Conservation (phyloP, 2,797 vertebrate species). For the Graptemys geographica region DNA sequence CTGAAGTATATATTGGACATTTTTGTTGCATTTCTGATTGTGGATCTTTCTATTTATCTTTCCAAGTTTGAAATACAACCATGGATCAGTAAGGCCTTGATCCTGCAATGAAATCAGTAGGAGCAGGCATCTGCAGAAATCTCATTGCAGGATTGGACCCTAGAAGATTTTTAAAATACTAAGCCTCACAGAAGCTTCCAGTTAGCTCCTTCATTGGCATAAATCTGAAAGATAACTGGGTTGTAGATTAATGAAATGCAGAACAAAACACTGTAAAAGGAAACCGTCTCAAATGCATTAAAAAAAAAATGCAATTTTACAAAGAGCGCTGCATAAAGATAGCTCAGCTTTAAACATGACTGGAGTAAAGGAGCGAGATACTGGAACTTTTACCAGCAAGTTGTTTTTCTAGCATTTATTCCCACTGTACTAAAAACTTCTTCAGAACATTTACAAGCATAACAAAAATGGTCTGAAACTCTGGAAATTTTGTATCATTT, state of each 20-base stretch:
- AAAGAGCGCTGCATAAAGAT: not conserved
- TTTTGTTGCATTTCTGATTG: accelerated
- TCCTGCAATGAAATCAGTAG: not conserved
- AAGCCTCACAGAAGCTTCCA: not conserved
- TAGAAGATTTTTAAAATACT: not conserved
- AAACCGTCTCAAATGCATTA: not conserved
- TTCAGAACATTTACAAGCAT: not conserved
- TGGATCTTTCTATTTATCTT: not conserved
- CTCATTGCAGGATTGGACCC: not conserved
- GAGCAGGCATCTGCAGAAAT: not conserved
- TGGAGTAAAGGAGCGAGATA: not conserved
- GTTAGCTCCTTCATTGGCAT: not conserved
- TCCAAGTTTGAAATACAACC: not conserved
- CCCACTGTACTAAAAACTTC: not conserved
- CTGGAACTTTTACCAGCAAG: accelerated
- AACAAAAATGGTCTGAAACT: not conserved
- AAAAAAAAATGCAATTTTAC: not conserved
- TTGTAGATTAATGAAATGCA: not conserved
- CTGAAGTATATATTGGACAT: accelerated
- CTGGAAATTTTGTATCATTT: not conserved
- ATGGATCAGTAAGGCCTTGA: not conserved
- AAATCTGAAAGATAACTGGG: not conserved
- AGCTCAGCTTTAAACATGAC: accelerated
- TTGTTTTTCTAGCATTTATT: not conserved
- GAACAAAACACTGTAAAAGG: not conserved